Conservation (phyloP, 2,113 vertebrate genomes). For the Myotis davidii region DNA sequence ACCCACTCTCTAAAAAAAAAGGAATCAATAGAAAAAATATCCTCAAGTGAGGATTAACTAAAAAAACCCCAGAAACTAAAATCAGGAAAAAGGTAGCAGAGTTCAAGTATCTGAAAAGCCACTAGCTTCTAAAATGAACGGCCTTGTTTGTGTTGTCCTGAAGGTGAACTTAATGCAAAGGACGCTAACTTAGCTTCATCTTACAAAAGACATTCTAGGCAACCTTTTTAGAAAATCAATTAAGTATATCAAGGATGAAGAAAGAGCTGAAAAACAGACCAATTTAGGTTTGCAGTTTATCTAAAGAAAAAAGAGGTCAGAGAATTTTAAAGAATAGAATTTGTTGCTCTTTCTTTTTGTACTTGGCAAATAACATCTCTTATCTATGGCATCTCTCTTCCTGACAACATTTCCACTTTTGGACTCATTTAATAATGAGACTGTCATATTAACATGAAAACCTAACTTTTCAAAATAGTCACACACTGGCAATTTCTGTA, state of each 20-base stretch:
- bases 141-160: not conserved
- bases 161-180: not conserved
- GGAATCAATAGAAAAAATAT: too few species aligned
- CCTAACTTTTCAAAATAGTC: conserved; percentile 18
- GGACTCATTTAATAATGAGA: not conserved
- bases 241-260: not conserved
- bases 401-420: not conserved
- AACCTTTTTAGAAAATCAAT: not conserved
- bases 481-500: not conserved
- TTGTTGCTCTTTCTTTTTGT: not conserved
- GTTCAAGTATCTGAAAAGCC: not conserved
- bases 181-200: not conserved
- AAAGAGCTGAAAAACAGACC: not conserved
- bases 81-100: not conserved
- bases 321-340: not conserved
- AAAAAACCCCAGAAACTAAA: not conserved
- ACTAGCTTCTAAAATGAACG: not conserved
- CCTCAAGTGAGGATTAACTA: too few species aligned
- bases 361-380: not conserved
- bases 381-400: not conserved
- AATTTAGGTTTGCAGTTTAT: not conserved
- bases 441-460: not conserved
- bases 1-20: too few species aligned
- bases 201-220: not conserved
- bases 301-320: not conserved